A percentile compares a stretch with the other conserved stretches of the same genome.
These are phyloP conservation scores for Ivindomyrus marchei DNA, from an alignment of 2,113 vertebrate species.

Conservation along the genomic window DNA sequence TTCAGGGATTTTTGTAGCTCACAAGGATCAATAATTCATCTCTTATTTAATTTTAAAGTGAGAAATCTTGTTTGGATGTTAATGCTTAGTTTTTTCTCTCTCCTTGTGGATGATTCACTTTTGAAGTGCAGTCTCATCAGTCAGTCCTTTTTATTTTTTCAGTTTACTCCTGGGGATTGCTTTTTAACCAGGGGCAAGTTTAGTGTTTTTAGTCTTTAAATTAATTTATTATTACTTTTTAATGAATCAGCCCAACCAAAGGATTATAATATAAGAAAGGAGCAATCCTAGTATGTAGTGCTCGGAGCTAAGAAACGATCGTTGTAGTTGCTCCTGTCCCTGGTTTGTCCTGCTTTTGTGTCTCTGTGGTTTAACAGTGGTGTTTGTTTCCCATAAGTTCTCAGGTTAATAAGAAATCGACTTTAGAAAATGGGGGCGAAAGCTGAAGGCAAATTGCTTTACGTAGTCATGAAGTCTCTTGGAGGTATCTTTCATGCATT, in stretches of 20 bases:
- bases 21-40: constrained; percentile 21
- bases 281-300: neutral
- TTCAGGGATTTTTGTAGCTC: constrained; percentile 2
- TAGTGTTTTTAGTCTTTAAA: neutral
- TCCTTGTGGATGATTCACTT: constrained; percentile 8
- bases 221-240: neutral
- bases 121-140: constrained; percentile 14
- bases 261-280: neutral
- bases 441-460: constrained; percentile 3
- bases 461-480: neutral
- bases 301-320: neutral
- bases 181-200: neutral
- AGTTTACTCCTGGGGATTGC: neutral
- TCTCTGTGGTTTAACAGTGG: neutral
- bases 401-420: constrained; percentile 3
- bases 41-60: constrained; percentile 26
- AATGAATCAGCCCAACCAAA: neutral
- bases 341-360: neutral
- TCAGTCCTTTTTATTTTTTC: constrained; percentile 15
- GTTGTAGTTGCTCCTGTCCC: neutral
- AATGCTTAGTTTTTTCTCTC: constrained; percentile 4
- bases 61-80: constrained; percentile 24
- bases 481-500: constrained; percentile 2
- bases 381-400: neutral
- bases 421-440: constrained; percentile 1